These are phyloP conservation scores for Drosophila burlai DNA, from an alignment of 1,140 invertebrate genomes.

Conservation along the genomic window DNA sequence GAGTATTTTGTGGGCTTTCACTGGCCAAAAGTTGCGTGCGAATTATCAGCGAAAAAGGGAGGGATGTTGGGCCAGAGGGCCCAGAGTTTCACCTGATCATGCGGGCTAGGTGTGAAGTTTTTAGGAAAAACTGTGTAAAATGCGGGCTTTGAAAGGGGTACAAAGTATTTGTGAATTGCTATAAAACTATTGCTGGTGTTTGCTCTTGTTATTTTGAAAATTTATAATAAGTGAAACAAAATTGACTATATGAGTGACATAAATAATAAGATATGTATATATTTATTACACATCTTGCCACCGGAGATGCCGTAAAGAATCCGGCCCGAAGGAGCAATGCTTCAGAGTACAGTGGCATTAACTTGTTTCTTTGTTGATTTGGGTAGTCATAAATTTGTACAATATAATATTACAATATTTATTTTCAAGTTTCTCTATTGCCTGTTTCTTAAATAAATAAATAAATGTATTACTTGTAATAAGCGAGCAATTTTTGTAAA, in stretches of 20 bases:
- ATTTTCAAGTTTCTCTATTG: too few species aligned
- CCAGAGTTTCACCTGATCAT: conserved; percentile 42
- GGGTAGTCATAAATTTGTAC: too few species aligned
- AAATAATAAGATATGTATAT: too few species aligned
- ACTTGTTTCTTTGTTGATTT: too few species aligned
- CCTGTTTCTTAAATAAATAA: too few species aligned
- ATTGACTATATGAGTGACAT: too few species aligned
- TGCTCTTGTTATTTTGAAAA: background rate
- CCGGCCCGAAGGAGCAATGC: background rate
- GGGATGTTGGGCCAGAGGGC: conserved; percentile 10
- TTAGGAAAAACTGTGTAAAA: conserved; percentile 12
- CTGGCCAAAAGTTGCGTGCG: conserved; percentile 62
- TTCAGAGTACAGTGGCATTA: background rate
- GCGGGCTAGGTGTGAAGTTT: conserved; percentile 42
- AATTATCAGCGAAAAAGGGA: conserved; percentile 47
- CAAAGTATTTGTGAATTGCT: conserved; percentile 1
- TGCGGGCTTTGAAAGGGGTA: conserved; percentile 9
- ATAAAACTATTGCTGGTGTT: background rate
- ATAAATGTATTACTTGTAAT: too few species aligned
- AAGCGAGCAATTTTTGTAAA: too few species aligned
- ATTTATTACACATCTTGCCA: too few species aligned
- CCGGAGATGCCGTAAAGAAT: background rate
- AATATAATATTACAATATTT: too few species aligned
- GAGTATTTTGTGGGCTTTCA: conserved; percentile 71
- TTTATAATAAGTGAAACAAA: too few species aligned